Percentiles rank a stretch among this genome's conserved stretches.
phyloP scores from a whole-genome alignment of 2,888 invertebrate genomes.

The Dimorphilus gyrociliatus region DNA sequence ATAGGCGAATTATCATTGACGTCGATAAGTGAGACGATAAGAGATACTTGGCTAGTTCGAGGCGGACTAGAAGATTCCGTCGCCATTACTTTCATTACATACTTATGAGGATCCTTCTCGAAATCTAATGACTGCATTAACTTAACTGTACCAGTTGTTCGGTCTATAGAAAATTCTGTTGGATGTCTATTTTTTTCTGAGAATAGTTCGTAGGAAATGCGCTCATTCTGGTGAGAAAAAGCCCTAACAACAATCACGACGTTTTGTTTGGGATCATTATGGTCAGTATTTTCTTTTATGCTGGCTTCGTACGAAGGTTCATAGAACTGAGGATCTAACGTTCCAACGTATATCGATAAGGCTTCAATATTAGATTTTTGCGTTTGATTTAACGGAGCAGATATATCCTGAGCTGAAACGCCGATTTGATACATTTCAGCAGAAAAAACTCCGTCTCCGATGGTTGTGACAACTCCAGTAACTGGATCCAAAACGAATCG shows the following conservation, averaged over 20 bases:
- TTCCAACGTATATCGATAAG: constrained; percentile 71
- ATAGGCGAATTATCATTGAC: constrained; percentile 92
- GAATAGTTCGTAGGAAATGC: constrained; percentile 84
- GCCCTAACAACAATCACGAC: too few species aligned
- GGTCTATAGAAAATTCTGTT: constrained; percentile 16
- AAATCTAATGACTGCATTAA: constrained; percentile 88
- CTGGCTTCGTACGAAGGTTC: constrained; percentile 84
- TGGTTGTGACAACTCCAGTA: constrained; percentile 20
- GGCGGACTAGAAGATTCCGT: constrained; percentile 90
- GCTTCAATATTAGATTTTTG: constrained; percentile 23
- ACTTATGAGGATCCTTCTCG: constrained; percentile 88
- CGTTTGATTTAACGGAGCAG: constrained; percentile 6
- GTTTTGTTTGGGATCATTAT: constrained; percentile 9
- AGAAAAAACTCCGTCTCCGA: constrained; percentile 29
- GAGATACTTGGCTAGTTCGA: constrained; percentile 88
- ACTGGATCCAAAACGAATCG: constrained; percentile 80
- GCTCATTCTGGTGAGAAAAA: constrained; percentile 87
- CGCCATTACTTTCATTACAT: constrained; percentile 74
- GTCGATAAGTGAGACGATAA: constrained; percentile 76
- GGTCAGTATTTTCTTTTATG: constrained; percentile 60
- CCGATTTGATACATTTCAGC: constrained; percentile 92
- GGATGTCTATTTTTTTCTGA: constrained; percentile 74
- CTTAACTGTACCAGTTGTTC: constrained; percentile 61
- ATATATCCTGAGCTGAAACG: constrained; percentile 68
- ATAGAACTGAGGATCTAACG: constrained; percentile 91